Conservation (phyloP, 2,113 vertebrate genomes). For the Mustelus asterias region DNA sequence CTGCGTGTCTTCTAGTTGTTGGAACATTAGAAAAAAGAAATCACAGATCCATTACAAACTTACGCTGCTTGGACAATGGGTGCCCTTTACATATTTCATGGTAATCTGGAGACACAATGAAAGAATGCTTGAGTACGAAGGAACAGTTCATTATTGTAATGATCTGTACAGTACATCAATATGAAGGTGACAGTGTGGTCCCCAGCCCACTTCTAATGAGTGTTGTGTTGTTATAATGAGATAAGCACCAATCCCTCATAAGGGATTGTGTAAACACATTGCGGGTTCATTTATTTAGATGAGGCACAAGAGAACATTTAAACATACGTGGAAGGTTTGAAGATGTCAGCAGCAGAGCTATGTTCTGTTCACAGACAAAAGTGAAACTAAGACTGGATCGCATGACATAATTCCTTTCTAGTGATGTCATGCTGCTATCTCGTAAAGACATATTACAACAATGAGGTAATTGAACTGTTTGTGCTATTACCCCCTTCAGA, state of each 20-base stretch:
- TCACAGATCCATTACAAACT: neutral
- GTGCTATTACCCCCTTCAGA: neutral
- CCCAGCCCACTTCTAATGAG: neutral
- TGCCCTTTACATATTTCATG: conserved; percentile 2
- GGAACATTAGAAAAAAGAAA: neutral
- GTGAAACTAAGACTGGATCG: no score
- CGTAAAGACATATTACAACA: no score
- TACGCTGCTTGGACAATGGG: neutral
- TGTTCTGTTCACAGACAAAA: no score
- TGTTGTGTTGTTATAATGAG: no score
- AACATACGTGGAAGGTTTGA: no score
- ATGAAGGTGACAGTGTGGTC: neutral
- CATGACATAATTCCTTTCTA: no score
- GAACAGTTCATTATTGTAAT: neutral
- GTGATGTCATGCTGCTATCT: no score
- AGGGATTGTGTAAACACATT: no score
- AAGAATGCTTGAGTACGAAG: neutral
- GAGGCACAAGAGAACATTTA: no score
- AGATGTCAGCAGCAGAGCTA: no score
- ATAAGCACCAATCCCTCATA: no score
- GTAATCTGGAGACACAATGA: neutral
- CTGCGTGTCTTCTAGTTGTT: neutral
- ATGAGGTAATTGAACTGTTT: neutral
- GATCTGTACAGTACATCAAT: neutral
- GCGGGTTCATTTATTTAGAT: no score